These are phyloP conservation scores for Nesogale talazaci DNA, from an alignment of 2,113 vertebrate species.

Conservation along the genomic window DNA sequence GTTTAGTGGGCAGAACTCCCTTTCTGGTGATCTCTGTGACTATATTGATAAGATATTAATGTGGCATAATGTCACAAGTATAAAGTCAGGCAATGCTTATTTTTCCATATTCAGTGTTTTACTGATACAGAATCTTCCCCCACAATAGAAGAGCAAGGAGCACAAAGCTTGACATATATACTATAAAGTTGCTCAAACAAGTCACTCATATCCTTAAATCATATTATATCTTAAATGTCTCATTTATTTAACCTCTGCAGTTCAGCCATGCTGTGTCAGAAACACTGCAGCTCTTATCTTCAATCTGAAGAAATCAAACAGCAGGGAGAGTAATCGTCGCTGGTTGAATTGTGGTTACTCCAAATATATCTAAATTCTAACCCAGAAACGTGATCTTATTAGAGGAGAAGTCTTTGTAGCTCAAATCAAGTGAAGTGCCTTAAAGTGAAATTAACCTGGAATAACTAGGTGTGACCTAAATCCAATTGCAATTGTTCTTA, in stretches of 20 bases:
- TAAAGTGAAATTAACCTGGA: background rate
- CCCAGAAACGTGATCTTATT: background rate
- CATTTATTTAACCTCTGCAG: too few relatives aligned
- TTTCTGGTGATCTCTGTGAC: background rate
- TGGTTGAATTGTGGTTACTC: background rate
- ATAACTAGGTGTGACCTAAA: background rate
- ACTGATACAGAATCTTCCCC: background rate
- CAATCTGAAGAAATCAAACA: background rate
- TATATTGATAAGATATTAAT: constrained; percentile 31
- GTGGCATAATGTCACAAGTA: constrained; percentile 4
- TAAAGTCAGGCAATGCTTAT: background rate
- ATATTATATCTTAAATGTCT: background rate
- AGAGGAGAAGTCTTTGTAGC: background rate
- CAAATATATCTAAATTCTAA: background rate
- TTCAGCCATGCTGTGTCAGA: too few relatives aligned
- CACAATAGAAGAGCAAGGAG: background rate
- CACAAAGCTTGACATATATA: background rate
- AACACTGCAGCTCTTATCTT: background rate
- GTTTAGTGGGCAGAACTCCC: background rate
- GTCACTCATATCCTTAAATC: background rate
- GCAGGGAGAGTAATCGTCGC: background rate
- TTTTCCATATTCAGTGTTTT: background rate
- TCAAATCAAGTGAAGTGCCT: background rate
- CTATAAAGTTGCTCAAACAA: too few relatives aligned
- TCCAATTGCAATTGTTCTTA: background rate